Evolutionary conservation across 1,140 invertebrate species (phyloP), one percentile per base, ranked within the genome.

Genomic region (Doryteuthis pealeii): DNA sequence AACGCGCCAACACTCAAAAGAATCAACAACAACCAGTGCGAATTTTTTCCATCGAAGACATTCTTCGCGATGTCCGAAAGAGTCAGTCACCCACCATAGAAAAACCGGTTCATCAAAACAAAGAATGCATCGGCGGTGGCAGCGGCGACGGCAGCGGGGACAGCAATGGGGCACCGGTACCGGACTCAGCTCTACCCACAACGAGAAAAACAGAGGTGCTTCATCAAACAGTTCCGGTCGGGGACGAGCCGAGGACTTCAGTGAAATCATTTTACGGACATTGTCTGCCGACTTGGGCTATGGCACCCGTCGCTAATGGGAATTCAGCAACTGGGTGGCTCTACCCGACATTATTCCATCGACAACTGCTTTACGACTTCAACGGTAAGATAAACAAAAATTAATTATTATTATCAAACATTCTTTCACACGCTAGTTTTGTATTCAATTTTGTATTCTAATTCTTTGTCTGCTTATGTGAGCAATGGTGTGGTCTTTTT

Each of bases 1-100:
- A 40, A 40, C 35, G 35, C 3, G 35, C 3, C 54, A 62, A 62
- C 54, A 62, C 18, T 28, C 22, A 28, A n/a, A 12, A 12, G 26
- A 28, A n/a, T 6, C 22, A 28, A 62, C 54, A 68, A 31, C 66
- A 68, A 31, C n/a, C 26, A 10, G 22, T 33, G 1, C 28, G 66
- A 8, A 32, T 68, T 68, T 30, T 68, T 33, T 68, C 66, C 22
- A 68, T 68, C 22, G 66, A 68, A 30, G 66, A 68, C 22, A 68
- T 68, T 31, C 66, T 68, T 12, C 28, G 66, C n/a, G 66, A 68
- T 33, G 32, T 22, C 58, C 12, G 30, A 31, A 68, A 6, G 18
- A 62, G 6, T 15, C 6, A 62, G 5, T 62, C 54, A 8, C 26
- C 26, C 54, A 12, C 12, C 66, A 12, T 5, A 12, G 8, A 33